A percentile compares a stretch with the other conserved stretches of the same genome.
Evolutionary conservation across 2,113 vertebrate genomes (phyloP).

Genomic region (Ammodramus savannarum): DNA sequence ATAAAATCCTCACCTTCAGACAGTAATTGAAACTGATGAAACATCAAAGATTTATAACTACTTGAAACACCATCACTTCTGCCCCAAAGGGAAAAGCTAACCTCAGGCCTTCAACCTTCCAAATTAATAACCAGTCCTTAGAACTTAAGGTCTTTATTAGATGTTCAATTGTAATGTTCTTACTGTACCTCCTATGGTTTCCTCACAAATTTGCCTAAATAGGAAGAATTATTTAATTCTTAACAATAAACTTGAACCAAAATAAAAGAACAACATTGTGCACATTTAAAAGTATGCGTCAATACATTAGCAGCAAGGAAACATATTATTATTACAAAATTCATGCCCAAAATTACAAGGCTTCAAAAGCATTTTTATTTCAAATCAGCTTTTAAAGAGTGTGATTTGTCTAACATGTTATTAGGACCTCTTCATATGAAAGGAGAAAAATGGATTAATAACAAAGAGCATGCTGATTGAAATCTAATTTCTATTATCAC

Average conservation of each 20-base stretch:
- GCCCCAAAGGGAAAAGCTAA: not conserved
- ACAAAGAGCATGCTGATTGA: slow-evolving; percentile 58
- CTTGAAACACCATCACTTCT: not conserved
- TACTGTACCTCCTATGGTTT: not conserved
- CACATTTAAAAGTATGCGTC: not conserved
- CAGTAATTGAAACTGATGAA: not conserved
- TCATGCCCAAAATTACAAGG: not conserved
- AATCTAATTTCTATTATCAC: slow-evolving; percentile 64
- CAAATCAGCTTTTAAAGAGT: slow-evolving; percentile 18
- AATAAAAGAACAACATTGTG: not conserved
- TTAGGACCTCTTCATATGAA: slow-evolving; percentile 58
- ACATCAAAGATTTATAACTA: not conserved
- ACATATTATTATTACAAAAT: not conserved
- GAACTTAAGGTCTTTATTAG: not conserved
- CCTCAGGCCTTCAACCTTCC: not conserved
- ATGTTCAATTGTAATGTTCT: not conserved
- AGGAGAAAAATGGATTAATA: slow-evolving; percentile 63
- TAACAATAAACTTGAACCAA: not conserved
- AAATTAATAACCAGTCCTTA: not conserved
- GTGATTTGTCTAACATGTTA: slow-evolving; percentile 42
- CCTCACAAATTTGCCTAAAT: not conserved
- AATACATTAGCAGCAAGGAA: not conserved
- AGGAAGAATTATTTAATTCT: not conserved
- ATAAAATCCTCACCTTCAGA: not conserved
- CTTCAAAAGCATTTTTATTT: slow-evolving; percentile 45